These are phyloP conservation scores for Desmodus rotundus DNA, from an alignment of 2,113 vertebrate species.

Conservation along the genomic window DNA sequence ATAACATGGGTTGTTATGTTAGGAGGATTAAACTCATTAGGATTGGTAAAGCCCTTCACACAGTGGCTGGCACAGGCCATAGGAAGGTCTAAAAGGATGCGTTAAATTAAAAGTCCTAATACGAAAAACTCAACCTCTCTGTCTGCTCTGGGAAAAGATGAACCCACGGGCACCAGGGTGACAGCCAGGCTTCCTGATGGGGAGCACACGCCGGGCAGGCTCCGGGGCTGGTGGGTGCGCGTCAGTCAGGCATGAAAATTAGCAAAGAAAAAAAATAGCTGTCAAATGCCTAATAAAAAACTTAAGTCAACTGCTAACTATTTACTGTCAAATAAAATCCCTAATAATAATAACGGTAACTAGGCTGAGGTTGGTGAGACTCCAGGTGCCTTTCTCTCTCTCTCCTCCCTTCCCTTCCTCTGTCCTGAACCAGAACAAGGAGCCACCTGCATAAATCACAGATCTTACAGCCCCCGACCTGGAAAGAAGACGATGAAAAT, in stretches of 20 bases:
- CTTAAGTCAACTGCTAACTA: constrained; percentile 49
- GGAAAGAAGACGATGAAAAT: neutral
- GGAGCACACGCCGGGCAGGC: neutral
- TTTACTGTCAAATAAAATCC: constrained; percentile 50
- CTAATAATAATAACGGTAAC: neutral
- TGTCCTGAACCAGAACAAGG: neutral
- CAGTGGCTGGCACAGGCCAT: neutral
- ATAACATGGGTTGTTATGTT: rapidly evolving
- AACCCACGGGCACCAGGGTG: neutral
- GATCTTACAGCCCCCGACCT: neutral
- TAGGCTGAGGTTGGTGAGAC: neutral
- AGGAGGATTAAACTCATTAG: neutral
- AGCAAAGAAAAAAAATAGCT: neutral
- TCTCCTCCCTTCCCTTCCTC: neutral
- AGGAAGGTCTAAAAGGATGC: neutral
- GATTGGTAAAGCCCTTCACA: neutral
- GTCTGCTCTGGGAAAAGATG: neutral
- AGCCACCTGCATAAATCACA: neutral
- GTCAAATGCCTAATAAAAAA: constrained; percentile 72
- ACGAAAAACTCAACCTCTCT: neutral
- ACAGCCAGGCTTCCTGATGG: neutral
- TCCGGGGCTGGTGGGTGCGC: neutral
- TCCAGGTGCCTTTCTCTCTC: neutral
- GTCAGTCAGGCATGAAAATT: constrained; percentile 53
- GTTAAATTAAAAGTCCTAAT: neutral